phyloP scores from a whole-genome alignment of 2,888 invertebrate species.

The Hetaerina titia region DNA sequence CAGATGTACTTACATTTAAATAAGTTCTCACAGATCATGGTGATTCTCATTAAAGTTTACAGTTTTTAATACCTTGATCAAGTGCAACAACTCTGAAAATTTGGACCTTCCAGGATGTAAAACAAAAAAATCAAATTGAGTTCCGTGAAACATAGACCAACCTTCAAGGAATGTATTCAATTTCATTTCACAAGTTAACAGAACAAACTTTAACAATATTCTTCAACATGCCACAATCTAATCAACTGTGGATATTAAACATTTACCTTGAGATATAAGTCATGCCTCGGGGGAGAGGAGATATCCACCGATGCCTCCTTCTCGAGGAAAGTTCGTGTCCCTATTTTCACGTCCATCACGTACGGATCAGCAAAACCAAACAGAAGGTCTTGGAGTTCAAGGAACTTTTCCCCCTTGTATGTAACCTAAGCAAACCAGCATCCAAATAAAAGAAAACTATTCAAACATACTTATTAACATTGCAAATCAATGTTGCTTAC shows the following conservation, averaged over 20 bases:
- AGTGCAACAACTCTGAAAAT: too few species aligned
- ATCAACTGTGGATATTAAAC: background rate
- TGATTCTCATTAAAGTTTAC: too few species aligned
- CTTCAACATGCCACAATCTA: too few species aligned
- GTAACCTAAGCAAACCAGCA: conserved; percentile 89
- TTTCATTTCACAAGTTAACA: too few species aligned
- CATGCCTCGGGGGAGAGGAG: conserved; percentile 82
- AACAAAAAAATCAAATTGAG: too few species aligned
- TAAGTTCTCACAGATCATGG: background rate
- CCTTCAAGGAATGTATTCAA: too few species aligned
- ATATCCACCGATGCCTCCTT: conserved; percentile 88
- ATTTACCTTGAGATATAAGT: conserved; percentile 90
- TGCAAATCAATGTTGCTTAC: too few species aligned
- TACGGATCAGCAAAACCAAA: conserved; percentile 94
- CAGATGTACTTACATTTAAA: background rate
- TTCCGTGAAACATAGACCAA: too few species aligned
- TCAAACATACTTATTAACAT: too few species aligned
- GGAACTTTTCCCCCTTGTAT: conserved; percentile 89
- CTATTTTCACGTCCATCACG: conserved; percentile 99
- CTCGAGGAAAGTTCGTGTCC: conserved; percentile 96
- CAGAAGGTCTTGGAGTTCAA: conserved; percentile 96
- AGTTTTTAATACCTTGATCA: too few species aligned
- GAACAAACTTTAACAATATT: too few species aligned
- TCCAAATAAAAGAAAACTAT: conserved; percentile 77
- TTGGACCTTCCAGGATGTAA: too few species aligned